A percentile compares a stretch with the other conserved stretches of the same genome.
Evolutionary conservation across 2,888 invertebrate species (phyloP).

Genomic region (Drosophila nr. perissopoda): DNA sequence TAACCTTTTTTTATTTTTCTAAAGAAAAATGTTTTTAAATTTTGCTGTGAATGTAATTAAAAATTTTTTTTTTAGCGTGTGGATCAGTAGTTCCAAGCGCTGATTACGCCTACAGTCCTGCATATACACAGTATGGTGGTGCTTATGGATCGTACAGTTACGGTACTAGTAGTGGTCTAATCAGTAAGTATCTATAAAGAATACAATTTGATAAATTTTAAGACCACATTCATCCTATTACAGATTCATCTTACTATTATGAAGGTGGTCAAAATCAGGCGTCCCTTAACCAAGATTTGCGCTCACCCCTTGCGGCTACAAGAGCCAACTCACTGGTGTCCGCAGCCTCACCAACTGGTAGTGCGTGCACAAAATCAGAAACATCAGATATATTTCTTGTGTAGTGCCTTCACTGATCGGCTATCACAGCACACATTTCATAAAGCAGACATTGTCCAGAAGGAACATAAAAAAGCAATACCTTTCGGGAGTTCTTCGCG

Average conservation of each 20-base stretch:
- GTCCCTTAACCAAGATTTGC: conserved; percentile 87
- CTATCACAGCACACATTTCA: background rate
- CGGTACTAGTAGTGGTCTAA: conserved; percentile 88
- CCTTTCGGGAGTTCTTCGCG: background rate
- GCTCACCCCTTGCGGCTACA: conserved; percentile 90
- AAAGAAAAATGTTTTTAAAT: background rate
- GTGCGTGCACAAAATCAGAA: conserved; percentile 89
- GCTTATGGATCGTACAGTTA: conserved; percentile 88
- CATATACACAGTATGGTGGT: conserved; percentile 87
- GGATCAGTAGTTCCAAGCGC: conserved; percentile 87
- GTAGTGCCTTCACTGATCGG: conserved; percentile 65
- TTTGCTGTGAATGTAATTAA: background rate
- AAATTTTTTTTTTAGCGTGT: conserved; percentile 85
- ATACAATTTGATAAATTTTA: background rate
- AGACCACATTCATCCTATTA: conserved; percentile 27
- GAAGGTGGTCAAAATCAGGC: conserved; percentile 84
- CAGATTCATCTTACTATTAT: conserved; percentile 89
- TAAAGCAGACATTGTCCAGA: background rate
- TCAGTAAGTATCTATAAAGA: conserved; percentile 85
- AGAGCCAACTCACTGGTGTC: conserved; percentile 89
- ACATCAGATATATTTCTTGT: conserved; percentile 84
- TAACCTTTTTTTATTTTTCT: background rate
- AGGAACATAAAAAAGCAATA: background rate
- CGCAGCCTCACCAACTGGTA: conserved; percentile 90
- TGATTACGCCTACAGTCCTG: conserved; percentile 90